Percentiles rank a stretch among this genome's conserved stretches.
Conservation (phyloP, 1,140 invertebrate genomes). For the Metopolophium dirhodum region DNA sequence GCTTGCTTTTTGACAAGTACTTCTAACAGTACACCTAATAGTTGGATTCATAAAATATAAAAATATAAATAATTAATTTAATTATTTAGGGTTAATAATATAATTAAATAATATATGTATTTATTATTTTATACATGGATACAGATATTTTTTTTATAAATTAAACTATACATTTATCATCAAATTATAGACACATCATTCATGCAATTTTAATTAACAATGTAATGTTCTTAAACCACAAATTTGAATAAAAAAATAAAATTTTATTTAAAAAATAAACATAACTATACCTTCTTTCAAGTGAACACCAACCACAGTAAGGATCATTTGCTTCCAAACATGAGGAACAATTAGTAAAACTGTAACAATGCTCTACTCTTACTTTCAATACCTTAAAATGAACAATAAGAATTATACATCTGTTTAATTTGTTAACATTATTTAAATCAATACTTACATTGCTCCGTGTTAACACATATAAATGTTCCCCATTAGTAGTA, state of each 20-base stretch:
- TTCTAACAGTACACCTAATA: slow-evolving; percentile 81
- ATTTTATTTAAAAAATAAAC: no score
- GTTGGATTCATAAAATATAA: slow-evolving; percentile 57
- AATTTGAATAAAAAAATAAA: not conserved
- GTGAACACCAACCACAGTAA: slow-evolving; percentile 97
- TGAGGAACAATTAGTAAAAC: slow-evolving; percentile 85
- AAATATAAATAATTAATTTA: not conserved
- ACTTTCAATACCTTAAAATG: slow-evolving; percentile 80
- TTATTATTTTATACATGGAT: no score
- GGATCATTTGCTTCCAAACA: slow-evolving; percentile 94
- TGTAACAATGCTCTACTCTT: slow-evolving; percentile 88
- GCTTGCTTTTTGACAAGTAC: slow-evolving; percentile 87
- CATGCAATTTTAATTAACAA: not conserved
- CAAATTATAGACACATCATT: not conserved
- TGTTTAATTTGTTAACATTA: not conserved
- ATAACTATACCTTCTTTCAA: slow-evolving; percentile 80
- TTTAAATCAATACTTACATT: slow-evolving; percentile 65
- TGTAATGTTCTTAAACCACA: not conserved
- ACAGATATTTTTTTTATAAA: no score
- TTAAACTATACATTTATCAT: not conserved
- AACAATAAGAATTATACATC: slow-evolving; percentile 13
- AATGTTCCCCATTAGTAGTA: slow-evolving; percentile 75
- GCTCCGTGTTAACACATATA: slow-evolving; percentile 76
- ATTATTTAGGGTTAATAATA: not conserved
- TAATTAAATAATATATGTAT: not conserved